phyloP scores from a whole-genome alignment of 2,888 invertebrate species.

The Aquatica leii region DNA sequence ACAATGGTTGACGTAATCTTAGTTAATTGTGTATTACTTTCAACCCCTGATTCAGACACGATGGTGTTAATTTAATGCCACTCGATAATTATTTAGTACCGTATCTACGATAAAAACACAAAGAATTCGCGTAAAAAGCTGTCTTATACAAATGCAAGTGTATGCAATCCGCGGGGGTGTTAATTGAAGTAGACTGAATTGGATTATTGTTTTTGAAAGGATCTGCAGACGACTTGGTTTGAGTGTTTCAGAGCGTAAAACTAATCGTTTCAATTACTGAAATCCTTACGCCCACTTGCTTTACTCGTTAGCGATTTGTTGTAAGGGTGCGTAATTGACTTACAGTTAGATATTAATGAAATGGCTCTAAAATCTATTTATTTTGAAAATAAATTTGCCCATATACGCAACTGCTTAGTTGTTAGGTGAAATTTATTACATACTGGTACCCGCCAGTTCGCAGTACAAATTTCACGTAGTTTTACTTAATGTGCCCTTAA shows the following conservation, averaged over 20 bases:
- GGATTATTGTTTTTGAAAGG: slow-evolving; percentile 43
- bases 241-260: slow-evolving; percentile 38
- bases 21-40: too few species aligned
- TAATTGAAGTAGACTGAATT: slow-evolving; percentile 40
- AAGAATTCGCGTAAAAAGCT: slow-evolving; percentile 13
- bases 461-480: too few species aligned
- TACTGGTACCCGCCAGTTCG: too few species aligned
- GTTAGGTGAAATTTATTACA: too few species aligned
- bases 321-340: slow-evolving; percentile 48
- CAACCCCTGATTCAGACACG: too few species aligned
- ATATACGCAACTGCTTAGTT: too few species aligned
- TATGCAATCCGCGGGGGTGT: slow-evolving; percentile 32
- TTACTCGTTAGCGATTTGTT: slow-evolving; percentile 46
- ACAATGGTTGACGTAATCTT: too few species aligned
- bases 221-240: slow-evolving; percentile 38
- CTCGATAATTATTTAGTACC: too few species aligned
- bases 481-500: too few species aligned
- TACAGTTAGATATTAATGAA: slow-evolving; percentile 31
- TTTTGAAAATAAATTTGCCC: too few species aligned
- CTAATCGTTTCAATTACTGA: slow-evolving; percentile 50
- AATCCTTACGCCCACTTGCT: slow-evolving; percentile 50
- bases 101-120: too few species aligned
- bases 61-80: too few species aligned
- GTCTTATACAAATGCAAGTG: slow-evolving; percentile 23
- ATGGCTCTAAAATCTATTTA: slow-evolving; percentile 2